Percentiles rank a stretch among this genome's conserved stretches.
phyloP scores from a whole-genome alignment of 2,797 vertebrate genomes.

The Buphagus erythrorhynchus region DNA sequence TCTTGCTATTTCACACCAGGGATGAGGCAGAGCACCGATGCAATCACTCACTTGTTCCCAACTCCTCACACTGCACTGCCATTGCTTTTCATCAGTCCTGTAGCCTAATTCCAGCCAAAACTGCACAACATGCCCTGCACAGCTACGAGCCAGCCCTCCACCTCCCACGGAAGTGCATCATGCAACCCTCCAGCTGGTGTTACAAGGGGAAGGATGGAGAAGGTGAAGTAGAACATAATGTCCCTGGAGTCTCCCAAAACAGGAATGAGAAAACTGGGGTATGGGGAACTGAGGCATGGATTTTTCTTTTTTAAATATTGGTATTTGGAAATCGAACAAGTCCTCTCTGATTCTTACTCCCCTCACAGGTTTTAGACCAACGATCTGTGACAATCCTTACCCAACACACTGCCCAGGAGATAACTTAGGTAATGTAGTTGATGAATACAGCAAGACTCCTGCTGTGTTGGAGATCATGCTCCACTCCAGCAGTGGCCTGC shows the following conservation, averaged over 20 bases:
- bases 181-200: fast-evolving
- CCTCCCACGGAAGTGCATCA: not conserved
- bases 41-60: not conserved
- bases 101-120: not conserved
- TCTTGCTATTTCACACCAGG: not conserved
- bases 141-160: not conserved
- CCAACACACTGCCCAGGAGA: not conserved
- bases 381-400: not conserved
- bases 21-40: not conserved
- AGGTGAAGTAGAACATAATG: not conserved
- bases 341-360: not conserved
- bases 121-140: not conserved
- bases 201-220: not conserved
- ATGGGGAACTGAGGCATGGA: not conserved
- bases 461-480: fast-evolving
- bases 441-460: not conserved
- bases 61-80: not conserved
- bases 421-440: fast-evolving
- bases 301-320: not conserved
- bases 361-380: not conserved
- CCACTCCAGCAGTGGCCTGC: fast-evolving
- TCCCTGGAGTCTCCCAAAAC: not conserved
- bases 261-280: not conserved
- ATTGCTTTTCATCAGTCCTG: not conserved
- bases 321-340: not conserved